Percentiles rank a stretch among this genome's conserved stretches.
These are phyloP conservation scores for Ennomos fuscantarius DNA, from an alignment of 2,888 invertebrate species.

Conservation along the genomic window DNA sequence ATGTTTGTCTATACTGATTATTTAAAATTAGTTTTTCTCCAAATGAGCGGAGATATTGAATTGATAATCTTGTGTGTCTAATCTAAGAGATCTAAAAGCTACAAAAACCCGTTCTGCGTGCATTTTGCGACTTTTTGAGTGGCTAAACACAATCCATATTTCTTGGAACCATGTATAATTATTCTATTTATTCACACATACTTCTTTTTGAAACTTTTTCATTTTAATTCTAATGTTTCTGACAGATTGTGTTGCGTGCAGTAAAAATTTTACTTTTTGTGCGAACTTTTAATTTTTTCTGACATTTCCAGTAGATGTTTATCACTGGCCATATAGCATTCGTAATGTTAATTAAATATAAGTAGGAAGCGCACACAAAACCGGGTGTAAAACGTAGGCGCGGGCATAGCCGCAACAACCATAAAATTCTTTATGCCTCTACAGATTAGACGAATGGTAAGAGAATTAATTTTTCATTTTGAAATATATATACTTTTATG, in stretches of 20 bases:
- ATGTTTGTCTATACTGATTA: too few relatives aligned
- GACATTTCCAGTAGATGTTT: slow-evolving; percentile 58
- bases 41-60: too few relatives aligned
- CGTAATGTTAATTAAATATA: slow-evolving; percentile 77
- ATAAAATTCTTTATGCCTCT: slow-evolving; percentile 70
- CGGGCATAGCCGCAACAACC: slow-evolving; percentile 60
- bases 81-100: background rate
- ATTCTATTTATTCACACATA: too few relatives aligned
- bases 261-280: slow-evolving; percentile 32
- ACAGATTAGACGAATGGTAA: slow-evolving; percentile 55
- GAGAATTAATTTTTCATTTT: slow-evolving; percentile 38
- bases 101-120: too few relatives aligned
- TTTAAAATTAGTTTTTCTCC: too few relatives aligned
- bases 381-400: slow-evolving; percentile 70
- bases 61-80: too few relatives aligned
- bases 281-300: slow-evolving; percentile 52
- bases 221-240: too few relatives aligned
- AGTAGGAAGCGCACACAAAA: slow-evolving; percentile 72
- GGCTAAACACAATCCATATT: too few relatives aligned
- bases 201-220: too few relatives aligned
- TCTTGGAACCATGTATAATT: too few relatives aligned
- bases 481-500: background rate
- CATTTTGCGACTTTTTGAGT: too few relatives aligned
- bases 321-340: slow-evolving; percentile 68
- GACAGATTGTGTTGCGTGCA: too few relatives aligned